Conservation (phyloP, 2,113 vertebrate species). For the Patagioenas fasciata region DNA sequence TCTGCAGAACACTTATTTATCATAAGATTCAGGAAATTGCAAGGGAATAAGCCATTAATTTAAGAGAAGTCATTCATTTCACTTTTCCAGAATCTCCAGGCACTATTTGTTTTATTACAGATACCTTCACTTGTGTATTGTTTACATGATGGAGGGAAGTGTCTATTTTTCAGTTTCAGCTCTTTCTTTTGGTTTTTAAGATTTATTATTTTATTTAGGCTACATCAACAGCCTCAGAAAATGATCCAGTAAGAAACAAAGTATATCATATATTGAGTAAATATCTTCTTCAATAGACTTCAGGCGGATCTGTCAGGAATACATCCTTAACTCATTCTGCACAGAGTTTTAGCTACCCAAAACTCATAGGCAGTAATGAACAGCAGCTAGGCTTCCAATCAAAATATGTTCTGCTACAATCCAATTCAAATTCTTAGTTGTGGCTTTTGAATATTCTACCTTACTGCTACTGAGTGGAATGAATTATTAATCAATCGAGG, state of each 20-base stretch:
- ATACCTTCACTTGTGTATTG: background rate
- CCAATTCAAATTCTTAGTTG: background rate
- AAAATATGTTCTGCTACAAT: background rate
- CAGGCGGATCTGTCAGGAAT: background rate
- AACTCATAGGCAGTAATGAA: background rate
- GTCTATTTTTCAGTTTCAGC: background rate
- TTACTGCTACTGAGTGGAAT: background rate
- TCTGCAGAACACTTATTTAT: background rate
- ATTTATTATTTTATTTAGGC: background rate
- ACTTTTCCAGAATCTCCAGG: background rate
- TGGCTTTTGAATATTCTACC: background rate
- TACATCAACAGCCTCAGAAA: background rate
- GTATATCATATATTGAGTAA: background rate
- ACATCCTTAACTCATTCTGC: background rate
- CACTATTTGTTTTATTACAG: background rate
- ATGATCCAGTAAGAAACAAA: background rate
- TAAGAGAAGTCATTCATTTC: background rate
- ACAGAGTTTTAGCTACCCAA: background rate
- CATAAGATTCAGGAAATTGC: background rate
- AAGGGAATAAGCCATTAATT: background rate
- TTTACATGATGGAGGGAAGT: background rate
- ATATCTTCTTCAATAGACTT: background rate
- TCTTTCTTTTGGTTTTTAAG: background rate
- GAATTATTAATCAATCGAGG: background rate
- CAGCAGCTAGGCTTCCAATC: background rate